Conservation (phyloP, 2,113 vertebrate species). For the Agapornis roseicollis region DNA sequence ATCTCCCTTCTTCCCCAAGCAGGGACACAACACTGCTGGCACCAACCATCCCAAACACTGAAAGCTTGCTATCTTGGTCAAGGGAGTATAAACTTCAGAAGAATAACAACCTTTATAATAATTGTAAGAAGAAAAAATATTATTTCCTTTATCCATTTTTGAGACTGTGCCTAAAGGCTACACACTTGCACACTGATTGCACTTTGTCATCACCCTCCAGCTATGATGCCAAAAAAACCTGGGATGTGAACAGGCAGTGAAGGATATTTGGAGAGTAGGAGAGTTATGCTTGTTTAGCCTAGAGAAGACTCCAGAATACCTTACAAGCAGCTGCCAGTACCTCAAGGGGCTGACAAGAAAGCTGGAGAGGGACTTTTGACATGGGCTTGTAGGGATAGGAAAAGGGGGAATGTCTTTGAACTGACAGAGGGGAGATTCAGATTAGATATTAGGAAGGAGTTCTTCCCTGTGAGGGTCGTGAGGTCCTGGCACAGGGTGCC, state of each 20-base stretch:
- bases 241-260: not conserved
- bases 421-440: not conserved
- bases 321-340: not conserved
- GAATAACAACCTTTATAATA: not conserved
- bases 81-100: not conserved
- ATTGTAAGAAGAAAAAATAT: not conserved
- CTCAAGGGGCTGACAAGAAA: not conserved
- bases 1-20: not conserved
- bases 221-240: accelerated
- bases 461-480: not conserved
- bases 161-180: not conserved
- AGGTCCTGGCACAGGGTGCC: not conserved
- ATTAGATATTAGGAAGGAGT: not conserved
- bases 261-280: not conserved
- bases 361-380: not conserved
- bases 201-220: not conserved
- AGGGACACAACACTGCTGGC: not conserved
- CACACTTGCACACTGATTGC: not conserved
- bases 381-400: not conserved
- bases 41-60: not conserved
- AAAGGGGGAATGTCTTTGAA: not conserved
- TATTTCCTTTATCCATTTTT: not conserved
- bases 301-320: not conserved
- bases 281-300: not conserved
- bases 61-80: not conserved